A percentile compares a stretch with the other conserved stretches of the same genome.
phyloP scores from a whole-genome alignment of 1,140 invertebrate genomes.

The Drosophila trapezifrons region DNA sequence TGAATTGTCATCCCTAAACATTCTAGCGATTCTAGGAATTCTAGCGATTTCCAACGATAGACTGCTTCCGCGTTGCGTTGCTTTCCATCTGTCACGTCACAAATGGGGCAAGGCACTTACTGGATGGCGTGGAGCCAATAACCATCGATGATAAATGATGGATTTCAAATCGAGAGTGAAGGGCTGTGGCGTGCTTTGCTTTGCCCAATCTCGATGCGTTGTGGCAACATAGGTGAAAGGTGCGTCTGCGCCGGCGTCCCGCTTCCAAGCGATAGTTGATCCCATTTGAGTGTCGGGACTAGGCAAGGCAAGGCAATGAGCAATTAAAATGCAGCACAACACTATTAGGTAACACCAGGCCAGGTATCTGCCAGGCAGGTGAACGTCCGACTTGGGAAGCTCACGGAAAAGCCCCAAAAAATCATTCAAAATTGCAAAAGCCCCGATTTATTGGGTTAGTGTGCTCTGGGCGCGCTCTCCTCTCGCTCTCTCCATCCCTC shows the following conservation, averaged over 20 bases:
- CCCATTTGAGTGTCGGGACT: conserved; percentile 8
- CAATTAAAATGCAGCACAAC: conserved; percentile 33
- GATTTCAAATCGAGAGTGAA: conserved; percentile 9
- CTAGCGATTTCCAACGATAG: neutral
- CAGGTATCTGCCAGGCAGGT: conserved; percentile 13
- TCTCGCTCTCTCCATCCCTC: neutral
- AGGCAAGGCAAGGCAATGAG: conserved; percentile 22
- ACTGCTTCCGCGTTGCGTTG: conserved; percentile 9
- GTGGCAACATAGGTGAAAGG: conserved; percentile 33
- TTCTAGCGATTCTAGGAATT: neutral
- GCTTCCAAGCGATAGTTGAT: conserved; percentile 6
- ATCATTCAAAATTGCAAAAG: conserved; percentile 15
- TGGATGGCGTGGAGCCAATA: neutral
- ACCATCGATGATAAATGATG: conserved; percentile 16
- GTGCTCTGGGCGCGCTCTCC: conserved; percentile 28
- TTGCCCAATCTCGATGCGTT: conserved; percentile 3
- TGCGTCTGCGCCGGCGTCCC: conserved; percentile 7
- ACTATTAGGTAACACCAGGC: conserved; percentile 29
- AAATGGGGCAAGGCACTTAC: neutral
- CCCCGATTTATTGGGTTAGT: conserved; percentile 48
- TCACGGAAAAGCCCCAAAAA: conserved; percentile 30
- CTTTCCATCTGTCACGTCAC: conserved; percentile 13
- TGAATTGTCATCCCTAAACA: too few species aligned
- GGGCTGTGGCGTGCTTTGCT: too few species aligned
- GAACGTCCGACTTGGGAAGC: conserved; percentile 34